These are phyloP conservation scores for Amblyteles armatorius DNA, from an alignment of 2,888 invertebrate species.

Conservation along the genomic window DNA sequence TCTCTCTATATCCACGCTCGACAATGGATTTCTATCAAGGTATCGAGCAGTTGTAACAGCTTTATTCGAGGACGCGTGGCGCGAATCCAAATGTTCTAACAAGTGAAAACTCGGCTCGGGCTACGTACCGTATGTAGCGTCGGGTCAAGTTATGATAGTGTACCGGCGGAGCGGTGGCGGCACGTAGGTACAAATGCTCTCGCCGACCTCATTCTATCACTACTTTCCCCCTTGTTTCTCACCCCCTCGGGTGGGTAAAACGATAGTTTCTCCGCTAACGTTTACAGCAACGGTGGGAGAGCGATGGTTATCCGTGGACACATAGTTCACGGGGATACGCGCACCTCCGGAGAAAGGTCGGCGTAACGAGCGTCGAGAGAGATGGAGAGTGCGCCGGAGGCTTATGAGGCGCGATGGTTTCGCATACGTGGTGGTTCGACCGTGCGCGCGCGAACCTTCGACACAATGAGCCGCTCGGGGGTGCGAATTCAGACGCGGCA, in stretches of 20 bases:
- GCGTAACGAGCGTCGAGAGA: constrained; percentile 27
- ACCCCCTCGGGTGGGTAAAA: background rate
- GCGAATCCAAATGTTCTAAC: constrained; percentile 75
- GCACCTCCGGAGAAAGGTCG: constrained; percentile 10
- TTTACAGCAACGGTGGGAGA: constrained; percentile 5
- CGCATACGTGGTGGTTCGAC: constrained; percentile 30
- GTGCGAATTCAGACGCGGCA: constrained; percentile 59
- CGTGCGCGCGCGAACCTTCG: constrained; percentile 48
- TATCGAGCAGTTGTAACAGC: constrained; percentile 77
- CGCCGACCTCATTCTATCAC: constrained; percentile 4
- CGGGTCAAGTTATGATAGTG: constrained; percentile 18
- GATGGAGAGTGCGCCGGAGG: background rate
- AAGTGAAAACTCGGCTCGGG: constrained; percentile 1
- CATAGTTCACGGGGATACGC: background rate
- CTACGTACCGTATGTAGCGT: background rate
- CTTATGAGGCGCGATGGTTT: constrained; percentile 1
- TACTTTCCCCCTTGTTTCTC: constrained; percentile 39
- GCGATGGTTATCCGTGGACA: background rate
- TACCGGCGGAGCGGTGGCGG: background rate
- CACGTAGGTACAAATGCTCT: constrained; percentile 16
- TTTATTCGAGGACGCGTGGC: constrained; percentile 78
- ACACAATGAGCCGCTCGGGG: constrained; percentile 55
- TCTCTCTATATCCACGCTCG: constrained; percentile 64
- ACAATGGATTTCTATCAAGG: constrained; percentile 77
- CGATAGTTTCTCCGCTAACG: constrained; percentile 32